Evolutionary conservation across 1,140 invertebrate genomes (phyloP).

Genomic region (Rhyacophila brunnea): DNA sequence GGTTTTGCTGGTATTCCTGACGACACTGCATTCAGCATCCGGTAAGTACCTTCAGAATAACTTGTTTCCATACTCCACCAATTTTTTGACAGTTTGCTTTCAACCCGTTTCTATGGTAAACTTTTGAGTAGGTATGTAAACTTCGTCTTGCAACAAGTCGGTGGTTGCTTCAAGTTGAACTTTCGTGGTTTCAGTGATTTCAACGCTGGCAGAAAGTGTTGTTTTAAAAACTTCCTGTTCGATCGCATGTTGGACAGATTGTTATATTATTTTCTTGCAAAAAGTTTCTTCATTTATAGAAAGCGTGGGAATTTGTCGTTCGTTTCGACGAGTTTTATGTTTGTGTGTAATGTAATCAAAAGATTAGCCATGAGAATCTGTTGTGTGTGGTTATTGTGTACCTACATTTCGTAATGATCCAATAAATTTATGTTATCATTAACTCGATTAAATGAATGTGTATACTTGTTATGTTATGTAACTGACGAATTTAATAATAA

Average conservation of each 20-base stretch:
- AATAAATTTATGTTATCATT: background rate
- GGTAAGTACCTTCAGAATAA: slow-evolving; percentile 1
- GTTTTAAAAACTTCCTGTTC: slow-evolving; percentile 10
- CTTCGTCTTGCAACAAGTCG: slow-evolving; percentile 1
- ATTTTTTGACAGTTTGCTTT: no score
- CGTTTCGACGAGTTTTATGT: slow-evolving; percentile 11
- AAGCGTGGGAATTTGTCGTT: slow-evolving; percentile 31
- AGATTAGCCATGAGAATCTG: background rate
- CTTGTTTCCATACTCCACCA: no score
- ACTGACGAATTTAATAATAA: no score
- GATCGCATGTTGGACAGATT: background rate
- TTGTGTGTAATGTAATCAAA: slow-evolving; percentile 1
- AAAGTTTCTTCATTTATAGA: slow-evolving; percentile 29
- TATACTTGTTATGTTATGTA: no score
- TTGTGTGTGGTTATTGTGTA: background rate
- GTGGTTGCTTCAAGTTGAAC: background rate
- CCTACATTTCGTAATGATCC: background rate
- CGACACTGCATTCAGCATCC: slow-evolving; percentile 17
- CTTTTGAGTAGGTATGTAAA: background rate
- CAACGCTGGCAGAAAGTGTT: slow-evolving; percentile 12
- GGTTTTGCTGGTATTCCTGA: slow-evolving; percentile 19
- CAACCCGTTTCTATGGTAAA: no score
- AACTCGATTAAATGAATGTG: background rate
- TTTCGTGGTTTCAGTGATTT: slow-evolving; percentile 25
- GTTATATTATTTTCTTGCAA: slow-evolving; percentile 24